Percentiles rank a stretch among this genome's conserved stretches.
Conservation (phyloP, 2,888 invertebrate genomes). For the Drosophila crucigera region DNA sequence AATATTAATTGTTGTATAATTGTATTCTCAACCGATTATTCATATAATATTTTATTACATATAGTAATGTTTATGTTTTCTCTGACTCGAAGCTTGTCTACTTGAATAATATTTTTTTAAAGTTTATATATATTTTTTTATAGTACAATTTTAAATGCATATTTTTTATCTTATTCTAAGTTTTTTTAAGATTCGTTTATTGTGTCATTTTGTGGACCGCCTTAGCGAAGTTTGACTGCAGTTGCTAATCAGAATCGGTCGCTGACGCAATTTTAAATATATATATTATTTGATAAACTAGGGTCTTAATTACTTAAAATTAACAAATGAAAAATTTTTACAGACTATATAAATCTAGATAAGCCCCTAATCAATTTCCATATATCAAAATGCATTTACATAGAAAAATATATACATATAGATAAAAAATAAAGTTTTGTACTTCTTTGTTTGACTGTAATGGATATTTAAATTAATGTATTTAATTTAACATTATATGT, state of each 20-base stretch:
- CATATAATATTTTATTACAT: background rate
- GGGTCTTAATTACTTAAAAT: background rate
- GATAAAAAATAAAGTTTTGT: background rate
- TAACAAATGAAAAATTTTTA: background rate
- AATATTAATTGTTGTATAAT: background rate
- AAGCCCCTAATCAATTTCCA: rapidly evolving
- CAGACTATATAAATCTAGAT: background rate
- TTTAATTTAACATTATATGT: background rate
- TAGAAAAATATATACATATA: background rate
- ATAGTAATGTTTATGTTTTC: background rate
- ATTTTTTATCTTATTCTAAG: background rate
- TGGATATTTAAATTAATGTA: background rate
- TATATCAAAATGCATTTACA: background rate
- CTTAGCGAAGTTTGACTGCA: background rate
- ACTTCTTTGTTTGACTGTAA: background rate
- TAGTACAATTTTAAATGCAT: background rate
- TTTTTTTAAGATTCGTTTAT: background rate
- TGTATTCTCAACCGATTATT: background rate
- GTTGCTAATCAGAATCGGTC: background rate
- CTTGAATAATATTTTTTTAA: background rate
- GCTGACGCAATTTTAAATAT: background rate
- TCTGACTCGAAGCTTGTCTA: background rate
- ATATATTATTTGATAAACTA: background rate
- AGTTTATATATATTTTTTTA: background rate
- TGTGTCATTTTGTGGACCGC: background rate